A percentile compares a stretch with the other conserved stretches of the same genome.
Conservation (phyloP, 1,140 invertebrate genomes). For the Sarcophaga peregrina region DNA sequence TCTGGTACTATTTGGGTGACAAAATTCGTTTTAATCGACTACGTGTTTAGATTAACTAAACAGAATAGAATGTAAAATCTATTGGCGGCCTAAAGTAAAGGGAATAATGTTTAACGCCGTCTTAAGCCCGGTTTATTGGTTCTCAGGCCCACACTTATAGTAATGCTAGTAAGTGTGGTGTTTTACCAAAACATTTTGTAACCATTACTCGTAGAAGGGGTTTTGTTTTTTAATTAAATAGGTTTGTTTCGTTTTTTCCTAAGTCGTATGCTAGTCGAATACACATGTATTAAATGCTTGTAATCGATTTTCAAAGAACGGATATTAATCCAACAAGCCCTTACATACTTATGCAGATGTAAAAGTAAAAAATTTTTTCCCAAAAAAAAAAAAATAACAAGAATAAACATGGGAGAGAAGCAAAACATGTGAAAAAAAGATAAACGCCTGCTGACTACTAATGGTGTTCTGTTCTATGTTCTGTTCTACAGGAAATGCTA, state of each 20-base stretch:
- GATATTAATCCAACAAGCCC: constrained; percentile 20
- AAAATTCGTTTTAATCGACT: constrained; percentile 37
- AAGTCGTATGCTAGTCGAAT: background rate
- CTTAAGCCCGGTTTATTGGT: background rate
- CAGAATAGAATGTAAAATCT: background rate
- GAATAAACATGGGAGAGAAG: no score
- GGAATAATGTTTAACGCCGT: background rate
- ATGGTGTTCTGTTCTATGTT: background rate
- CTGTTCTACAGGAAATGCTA: background rate
- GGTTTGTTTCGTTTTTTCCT: no score
- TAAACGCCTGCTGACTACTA: constrained; percentile 33
- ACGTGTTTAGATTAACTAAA: constrained; percentile 23
- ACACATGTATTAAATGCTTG: constrained; percentile 28
- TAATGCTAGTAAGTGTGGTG: background rate
- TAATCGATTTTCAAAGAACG: constrained; percentile 31
- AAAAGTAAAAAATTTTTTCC: background rate
- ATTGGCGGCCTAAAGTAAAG: background rate
- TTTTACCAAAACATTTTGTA: background rate
- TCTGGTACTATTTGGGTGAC: constrained; percentile 13
- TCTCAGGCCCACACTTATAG: background rate
- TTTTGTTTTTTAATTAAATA: background rate
- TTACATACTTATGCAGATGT: background rate
- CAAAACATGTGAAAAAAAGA: background rate
- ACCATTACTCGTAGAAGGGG: background rate
- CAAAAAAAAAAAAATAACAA: background rate